Evolutionary conservation across 1,140 invertebrate species (phyloP).

Genomic region (Pogonomyrmex barbatus): DNA sequence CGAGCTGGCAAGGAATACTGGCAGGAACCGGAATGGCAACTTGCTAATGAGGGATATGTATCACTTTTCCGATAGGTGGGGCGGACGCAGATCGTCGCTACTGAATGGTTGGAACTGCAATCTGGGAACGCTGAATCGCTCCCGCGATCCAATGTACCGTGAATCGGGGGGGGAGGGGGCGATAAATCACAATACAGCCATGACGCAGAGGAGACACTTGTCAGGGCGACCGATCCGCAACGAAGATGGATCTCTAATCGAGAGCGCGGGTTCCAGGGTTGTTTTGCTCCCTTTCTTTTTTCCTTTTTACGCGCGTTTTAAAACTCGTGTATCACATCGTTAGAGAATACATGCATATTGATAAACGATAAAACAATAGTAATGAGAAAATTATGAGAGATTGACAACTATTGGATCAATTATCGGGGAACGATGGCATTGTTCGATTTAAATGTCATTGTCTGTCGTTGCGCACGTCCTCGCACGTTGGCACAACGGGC

Average conservation of each 20-base stretch:
- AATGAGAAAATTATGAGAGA: neutral
- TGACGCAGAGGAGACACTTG: slow-evolving; percentile 71
- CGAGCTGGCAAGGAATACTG: slow-evolving; percentile 68
- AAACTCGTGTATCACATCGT: neutral
- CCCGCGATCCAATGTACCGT: slow-evolving; percentile 74
- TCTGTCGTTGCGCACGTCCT: neutral
- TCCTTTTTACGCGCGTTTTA: neutral
- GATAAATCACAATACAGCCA: slow-evolving; percentile 74
- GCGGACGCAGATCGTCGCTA: slow-evolving; percentile 67
- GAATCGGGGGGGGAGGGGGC: slow-evolving; percentile 57
- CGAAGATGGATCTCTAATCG: slow-evolving; percentile 65
- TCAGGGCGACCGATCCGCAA: slow-evolving; percentile 57
- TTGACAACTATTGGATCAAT: slow-evolving; percentile 14
- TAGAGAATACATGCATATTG: neutral
- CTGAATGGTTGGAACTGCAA: slow-evolving; percentile 74
- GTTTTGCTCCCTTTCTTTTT: neutral
- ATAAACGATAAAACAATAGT: slow-evolving; percentile 26
- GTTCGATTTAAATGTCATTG: neutral
- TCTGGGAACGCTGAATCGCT: slow-evolving; percentile 75
- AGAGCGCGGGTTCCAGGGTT: slow-evolving; percentile 6
- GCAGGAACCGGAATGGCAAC: slow-evolving; percentile 74
- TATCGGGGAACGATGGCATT: neutral
- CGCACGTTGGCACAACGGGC: neutral
- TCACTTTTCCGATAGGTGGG: slow-evolving; percentile 75
- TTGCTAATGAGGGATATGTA: slow-evolving; percentile 75